phyloP scores from a whole-genome alignment of 2,888 invertebrate species.

The Anticlea derivata region DNA sequence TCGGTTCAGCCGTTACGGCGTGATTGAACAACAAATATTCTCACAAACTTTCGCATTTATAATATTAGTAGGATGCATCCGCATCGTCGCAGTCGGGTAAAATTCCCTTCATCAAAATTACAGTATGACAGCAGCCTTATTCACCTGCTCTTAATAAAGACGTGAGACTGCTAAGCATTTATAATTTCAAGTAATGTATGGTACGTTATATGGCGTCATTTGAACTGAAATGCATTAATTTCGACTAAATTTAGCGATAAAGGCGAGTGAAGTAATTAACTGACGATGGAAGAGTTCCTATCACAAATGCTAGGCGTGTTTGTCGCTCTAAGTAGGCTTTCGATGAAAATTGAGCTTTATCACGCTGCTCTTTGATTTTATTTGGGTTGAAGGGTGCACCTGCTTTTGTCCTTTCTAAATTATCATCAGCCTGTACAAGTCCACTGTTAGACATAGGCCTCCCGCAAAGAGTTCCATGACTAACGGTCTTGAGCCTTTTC shows the following conservation, averaged over 20 bases:
- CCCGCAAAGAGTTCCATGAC: no score
- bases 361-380: no score
- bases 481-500: no score
- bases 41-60: no score
- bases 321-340: neutral
- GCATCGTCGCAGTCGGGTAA: no score
- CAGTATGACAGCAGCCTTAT: slow-evolving; percentile 11
- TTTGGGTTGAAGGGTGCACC: neutral
- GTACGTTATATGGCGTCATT: slow-evolving; percentile 34
- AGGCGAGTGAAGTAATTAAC: slow-evolving; percentile 19
- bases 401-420: no score
- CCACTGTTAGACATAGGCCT: no score
- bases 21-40: no score
- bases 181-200: slow-evolving; percentile 44
- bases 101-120: neutral
- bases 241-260: slow-evolving; percentile 21
- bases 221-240: slow-evolving; percentile 45
- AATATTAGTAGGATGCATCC: no score
- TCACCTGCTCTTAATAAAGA: slow-evolving; percentile 28
- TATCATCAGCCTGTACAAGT: no score
- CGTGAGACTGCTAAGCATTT: slow-evolving; percentile 31
- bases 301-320: neutral
- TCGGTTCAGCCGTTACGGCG: no score
- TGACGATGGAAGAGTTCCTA: slow-evolving; percentile 16
- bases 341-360: no score